A percentile compares a stretch with the other conserved stretches of the same genome.
Evolutionary conservation across 2,113 vertebrate genomes (phyloP).

Genomic region (Sinocyclocheilus anshuiensis): DNA sequence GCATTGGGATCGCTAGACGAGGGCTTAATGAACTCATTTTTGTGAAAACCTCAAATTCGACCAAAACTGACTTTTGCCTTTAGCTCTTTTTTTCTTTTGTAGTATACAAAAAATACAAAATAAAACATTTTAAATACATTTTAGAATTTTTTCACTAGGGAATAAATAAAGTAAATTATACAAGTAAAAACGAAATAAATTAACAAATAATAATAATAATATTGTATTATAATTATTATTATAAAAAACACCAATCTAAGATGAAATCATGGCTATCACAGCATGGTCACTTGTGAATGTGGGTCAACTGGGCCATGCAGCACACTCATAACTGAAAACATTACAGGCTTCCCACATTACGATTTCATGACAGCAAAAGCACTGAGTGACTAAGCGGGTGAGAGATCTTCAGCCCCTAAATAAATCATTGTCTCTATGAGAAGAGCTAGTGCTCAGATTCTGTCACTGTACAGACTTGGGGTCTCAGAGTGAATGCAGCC

Average conservation of each 20-base stretch:
- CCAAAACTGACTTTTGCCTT: too few species aligned
- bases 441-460: conserved; percentile 11
- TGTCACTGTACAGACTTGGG: background rate
- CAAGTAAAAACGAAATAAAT: too few species aligned
- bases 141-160: too few species aligned
- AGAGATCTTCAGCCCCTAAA: conserved; percentile 6
- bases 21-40: too few species aligned
- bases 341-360: conserved; percentile 27
- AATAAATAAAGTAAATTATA: too few species aligned
- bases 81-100: too few species aligned
- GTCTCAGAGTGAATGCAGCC: conserved; percentile 25
- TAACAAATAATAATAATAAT: background rate
- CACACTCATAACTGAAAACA: background rate
- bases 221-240: background rate
- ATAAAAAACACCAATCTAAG: background rate
- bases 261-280: conserved; percentile 5
- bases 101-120: too few species aligned
- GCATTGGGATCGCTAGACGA: too few species aligned
- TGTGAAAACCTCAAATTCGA: too few species aligned
- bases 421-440: background rate
- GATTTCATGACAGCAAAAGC: conserved; percentile 35
- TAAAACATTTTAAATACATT: too few species aligned
- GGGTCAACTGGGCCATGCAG: background rate
- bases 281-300: background rate
- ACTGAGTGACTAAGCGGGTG: background rate